phyloP scores from a whole-genome alignment of 1,140 invertebrate genomes.

The Neodiprion virginianus region DNA sequence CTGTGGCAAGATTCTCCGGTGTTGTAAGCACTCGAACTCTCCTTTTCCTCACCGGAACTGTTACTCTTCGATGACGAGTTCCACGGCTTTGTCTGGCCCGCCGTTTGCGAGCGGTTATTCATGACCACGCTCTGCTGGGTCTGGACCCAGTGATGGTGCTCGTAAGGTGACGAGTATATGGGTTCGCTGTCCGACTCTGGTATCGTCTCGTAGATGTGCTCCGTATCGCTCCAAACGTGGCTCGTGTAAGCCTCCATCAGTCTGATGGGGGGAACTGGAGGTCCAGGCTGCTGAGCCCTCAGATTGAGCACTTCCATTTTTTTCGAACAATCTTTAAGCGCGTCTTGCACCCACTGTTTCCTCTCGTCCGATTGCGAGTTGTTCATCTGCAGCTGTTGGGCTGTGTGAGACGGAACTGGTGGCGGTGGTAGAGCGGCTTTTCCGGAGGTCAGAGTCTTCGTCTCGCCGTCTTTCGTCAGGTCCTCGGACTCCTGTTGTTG shows the following conservation, averaged over 20 bases:
- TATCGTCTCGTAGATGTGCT: constrained; percentile 76
- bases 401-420: constrained; percentile 41
- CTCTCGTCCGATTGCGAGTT: constrained; percentile 23
- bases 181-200: constrained; percentile 72
- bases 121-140: constrained; percentile 26
- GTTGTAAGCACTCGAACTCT: constrained; percentile 79
- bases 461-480: constrained; percentile 43
- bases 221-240: constrained; percentile 60
- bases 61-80: constrained; percentile 63
- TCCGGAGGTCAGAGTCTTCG: constrained; percentile 36
- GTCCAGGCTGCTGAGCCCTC: constrained; percentile 33
- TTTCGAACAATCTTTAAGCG: constrained; percentile 48
- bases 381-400: constrained; percentile 17
- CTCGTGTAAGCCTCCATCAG: constrained; percentile 49
- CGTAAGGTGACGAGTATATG: constrained; percentile 72
- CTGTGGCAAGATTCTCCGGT: constrained; percentile 79
- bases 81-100: constrained; percentile 40
- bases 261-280: constrained; percentile 34
- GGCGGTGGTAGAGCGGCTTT: constrained; percentile 35
- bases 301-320: constrained; percentile 47
- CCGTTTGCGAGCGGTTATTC: constrained; percentile 20
- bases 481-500: constrained; percentile 53
- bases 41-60: constrained; percentile 66
- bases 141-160: constrained; percentile 49
- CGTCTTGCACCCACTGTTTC: constrained; percentile 46